These are phyloP conservation scores for Erpornis zantholeuca DNA, from an alignment of 2,113 vertebrate species.

Conservation along the genomic window DNA sequence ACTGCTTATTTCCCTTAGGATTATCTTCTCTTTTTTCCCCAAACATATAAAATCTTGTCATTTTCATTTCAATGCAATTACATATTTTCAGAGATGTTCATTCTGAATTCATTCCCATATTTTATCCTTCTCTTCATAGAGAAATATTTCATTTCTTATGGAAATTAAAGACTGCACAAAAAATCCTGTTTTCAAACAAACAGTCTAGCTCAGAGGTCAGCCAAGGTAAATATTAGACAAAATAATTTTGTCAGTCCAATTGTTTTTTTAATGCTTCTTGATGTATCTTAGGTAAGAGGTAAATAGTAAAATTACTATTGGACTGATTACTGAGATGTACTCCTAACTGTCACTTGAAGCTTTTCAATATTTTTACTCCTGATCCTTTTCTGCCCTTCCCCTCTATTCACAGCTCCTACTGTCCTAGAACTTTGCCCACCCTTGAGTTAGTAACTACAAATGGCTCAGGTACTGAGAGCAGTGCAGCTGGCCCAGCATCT, in stretches of 20 bases:
- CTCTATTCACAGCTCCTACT: neutral
- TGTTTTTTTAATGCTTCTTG: neutral
- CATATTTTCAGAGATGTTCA: neutral
- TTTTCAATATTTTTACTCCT: neutral
- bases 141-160: neutral
- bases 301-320: neutral
- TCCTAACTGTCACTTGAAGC: neutral
- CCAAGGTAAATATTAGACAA: neutral
- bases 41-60: neutral
- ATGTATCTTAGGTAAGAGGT: neutral
- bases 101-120: neutral
- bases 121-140: neutral
- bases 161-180: neutral
- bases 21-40: neutral
- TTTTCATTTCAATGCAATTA: neutral
- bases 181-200: neutral
- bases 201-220: neutral
- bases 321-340: neutral
- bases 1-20: neutral
- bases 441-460: too few relatives aligned
- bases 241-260: neutral
- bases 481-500: neutral
- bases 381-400: neutral
- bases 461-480: neutral
- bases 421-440: neutral